Base-by-base conservation (phyloP, 2,113 vertebrate genomes). In the Psilopsiagon aymara region DNA sequence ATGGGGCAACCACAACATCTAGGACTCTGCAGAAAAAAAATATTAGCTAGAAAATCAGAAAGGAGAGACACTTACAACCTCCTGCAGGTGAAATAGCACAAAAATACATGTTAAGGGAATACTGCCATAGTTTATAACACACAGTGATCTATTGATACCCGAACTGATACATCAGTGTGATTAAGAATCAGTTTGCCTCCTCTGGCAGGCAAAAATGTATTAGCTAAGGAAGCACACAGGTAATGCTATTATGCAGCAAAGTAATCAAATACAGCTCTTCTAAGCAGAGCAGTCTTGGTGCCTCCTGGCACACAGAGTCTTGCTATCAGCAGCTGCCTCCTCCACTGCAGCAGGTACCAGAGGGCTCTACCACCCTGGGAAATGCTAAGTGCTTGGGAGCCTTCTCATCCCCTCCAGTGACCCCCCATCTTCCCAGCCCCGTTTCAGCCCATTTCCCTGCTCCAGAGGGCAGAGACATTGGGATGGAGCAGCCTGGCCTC, bases 151-250 rank as follows among this genome's bases (percentile, higher is more conserved):
- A n/a, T 10, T 86, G 87, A 29, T 81, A 78, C 60, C 64, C 59
- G 51, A 90, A 35, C 7, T 5, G 12, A 44, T 69, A 49, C 60
- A 47, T 10, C 0, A 0, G 20, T 4, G 6, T 51, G 75, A 52
- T 87, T 78, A 81, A 73, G 15, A 93, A 84, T 70, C 43, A 27
- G 60, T 90, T 86, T 82, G 51, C 52, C 67, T 94, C 75, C 66
- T 53, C 47, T 5, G 4, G 69, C 46, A 37, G 3, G 46, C 20
- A 44, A 78, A 77, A 47, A 70, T 27, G 4, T 35, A 70, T 46
- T 70, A 67, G 55, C 44, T 81, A 77, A 91, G 52, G 29, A 84
- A 87, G 51, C 19, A 64, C 68, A 59, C 9, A 59, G 74, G 62
- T 47, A 66, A 78, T 57, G 64, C 13, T 71, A 41, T 70, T 89